Conservation (phyloP, 2,113 vertebrate genomes). For the Toxotes jaculatrix region DNA sequence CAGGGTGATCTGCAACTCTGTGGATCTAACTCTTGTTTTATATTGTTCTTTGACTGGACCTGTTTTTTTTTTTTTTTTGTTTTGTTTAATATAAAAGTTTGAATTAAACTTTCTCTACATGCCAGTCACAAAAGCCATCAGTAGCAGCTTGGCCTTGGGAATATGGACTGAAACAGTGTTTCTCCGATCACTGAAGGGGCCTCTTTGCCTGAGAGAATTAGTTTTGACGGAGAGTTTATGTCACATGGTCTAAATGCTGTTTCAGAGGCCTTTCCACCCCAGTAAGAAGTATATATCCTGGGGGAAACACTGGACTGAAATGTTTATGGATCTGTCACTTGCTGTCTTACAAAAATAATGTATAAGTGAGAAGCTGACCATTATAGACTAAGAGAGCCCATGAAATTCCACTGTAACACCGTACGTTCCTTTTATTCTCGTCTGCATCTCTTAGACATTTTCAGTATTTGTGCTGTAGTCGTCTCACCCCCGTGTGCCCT, state of each 20-base stretch:
- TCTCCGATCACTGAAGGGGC: conserved; percentile 31
- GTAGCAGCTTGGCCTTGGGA: conserved; percentile 58
- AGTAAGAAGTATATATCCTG: conserved; percentile 36
- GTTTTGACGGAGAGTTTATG: conserved; percentile 10
- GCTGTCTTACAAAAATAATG: conserved; percentile 46
- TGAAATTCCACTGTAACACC: conserved; percentile 56
- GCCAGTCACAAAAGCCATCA: conserved; percentile 72
- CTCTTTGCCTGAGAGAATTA: conserved; percentile 17
- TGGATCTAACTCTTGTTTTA: conserved; percentile 58
- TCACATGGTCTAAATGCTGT: conserved; percentile 54
- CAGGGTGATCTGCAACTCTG: conserved; percentile 61
- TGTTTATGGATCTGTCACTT: conserved; percentile 61
- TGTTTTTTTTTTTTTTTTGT: conserved; percentile 41
- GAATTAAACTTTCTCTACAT: conserved; percentile 50
- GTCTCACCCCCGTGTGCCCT: conserved; percentile 66
- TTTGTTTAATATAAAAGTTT: conserved; percentile 16
- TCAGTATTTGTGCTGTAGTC: conserved; percentile 72
- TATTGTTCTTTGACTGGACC: conserved; percentile 52
- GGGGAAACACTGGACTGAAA: conserved; percentile 79
- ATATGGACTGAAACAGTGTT: conserved; percentile 50
- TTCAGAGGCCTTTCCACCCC: conserved; percentile 61
- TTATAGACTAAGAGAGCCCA: conserved; percentile 34
- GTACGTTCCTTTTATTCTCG: conserved; percentile 33
- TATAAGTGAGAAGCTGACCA: conserved; percentile 37
- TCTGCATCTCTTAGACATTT: conserved; percentile 55